Percentiles rank a stretch among this genome's conserved stretches.
Conservation (phyloP, 1,140 invertebrate genomes). For the Pogonomyrmex californicus region DNA sequence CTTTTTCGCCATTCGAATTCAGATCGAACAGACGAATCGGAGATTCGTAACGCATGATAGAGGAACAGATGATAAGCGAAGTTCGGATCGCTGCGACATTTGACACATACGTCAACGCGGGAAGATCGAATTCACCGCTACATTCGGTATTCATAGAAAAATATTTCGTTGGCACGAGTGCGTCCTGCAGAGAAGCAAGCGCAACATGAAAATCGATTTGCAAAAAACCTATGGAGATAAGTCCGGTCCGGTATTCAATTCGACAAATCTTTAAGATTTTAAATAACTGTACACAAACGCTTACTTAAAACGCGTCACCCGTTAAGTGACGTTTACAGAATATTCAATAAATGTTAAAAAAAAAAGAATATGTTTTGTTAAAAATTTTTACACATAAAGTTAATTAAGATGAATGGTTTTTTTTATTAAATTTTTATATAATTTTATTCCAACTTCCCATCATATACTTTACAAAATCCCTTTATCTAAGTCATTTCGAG, state of each 20-base stretch:
- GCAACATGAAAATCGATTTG: conserved; percentile 38
- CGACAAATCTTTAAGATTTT: not conserved
- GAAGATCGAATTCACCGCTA: conserved; percentile 61
- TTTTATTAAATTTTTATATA: not conserved
- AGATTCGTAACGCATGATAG: conserved; percentile 63
- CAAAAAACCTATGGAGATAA: conserved; percentile 18
- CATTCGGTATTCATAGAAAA: conserved; percentile 78
- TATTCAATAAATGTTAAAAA: not conserved
- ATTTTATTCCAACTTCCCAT: not conserved
- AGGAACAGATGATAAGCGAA: conserved; percentile 31
- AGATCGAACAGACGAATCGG: not conserved
- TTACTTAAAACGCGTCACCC: not conserved
- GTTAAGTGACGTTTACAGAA: not conserved
- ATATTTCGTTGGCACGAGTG: conserved; percentile 61
- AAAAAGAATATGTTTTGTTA: not conserved
- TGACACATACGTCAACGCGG: conserved; percentile 60
- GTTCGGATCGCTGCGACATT: conserved; percentile 63
- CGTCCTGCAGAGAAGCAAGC: conserved; percentile 12
- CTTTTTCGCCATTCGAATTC: conserved; percentile 35
- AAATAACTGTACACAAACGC: not conserved
- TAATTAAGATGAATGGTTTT: not conserved
- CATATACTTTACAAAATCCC: no score
- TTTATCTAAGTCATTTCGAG: no score
- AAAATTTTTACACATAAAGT: no score
- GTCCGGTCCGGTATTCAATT: not conserved